Conservation (phyloP, 1,140 invertebrate genomes). For the Lepidostoma basale region DNA sequence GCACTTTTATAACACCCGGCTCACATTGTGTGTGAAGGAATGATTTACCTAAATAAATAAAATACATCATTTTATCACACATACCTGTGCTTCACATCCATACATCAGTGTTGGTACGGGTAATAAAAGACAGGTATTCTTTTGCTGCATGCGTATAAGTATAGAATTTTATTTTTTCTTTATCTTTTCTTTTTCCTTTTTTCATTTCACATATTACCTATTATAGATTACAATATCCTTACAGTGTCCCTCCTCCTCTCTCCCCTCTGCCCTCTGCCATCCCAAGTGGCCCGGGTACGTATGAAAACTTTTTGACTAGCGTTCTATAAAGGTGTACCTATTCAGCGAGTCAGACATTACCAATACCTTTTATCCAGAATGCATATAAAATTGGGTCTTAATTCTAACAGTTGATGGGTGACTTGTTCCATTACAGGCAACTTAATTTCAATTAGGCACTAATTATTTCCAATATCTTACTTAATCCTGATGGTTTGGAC, state of each 20-base stretch:
- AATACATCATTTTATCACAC: no score
- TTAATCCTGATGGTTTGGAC: conserved; percentile 21
- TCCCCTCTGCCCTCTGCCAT: no score
- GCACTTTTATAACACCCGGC: no score
- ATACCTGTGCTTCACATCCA: no score
- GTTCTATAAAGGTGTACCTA: no score
- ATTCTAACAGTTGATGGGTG: conserved; percentile 9
- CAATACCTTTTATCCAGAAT: no score
- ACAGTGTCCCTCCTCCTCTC: conserved; percentile 44
- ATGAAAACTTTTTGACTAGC: conserved; percentile 13
- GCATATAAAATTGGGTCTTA: conserved; percentile 26
- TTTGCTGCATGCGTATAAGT: conserved; percentile 48
- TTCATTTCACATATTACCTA: conserved; percentile 46
- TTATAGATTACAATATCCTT: conserved; percentile 46
- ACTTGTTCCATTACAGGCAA: conserved; percentile 36
- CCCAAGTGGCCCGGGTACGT: conserved; percentile 37
- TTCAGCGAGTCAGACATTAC: no score
- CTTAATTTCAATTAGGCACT: conserved; percentile 39
- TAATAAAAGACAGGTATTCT: conserved; percentile 39
- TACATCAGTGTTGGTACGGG: no score
- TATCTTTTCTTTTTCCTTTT: conserved; percentile 46
- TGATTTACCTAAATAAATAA: no score
- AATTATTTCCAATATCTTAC: conserved; percentile 27
- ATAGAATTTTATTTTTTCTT: conserved; percentile 48
- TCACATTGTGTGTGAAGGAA: no score